A percentile compares a stretch with the other conserved stretches of the same genome.
phyloP scores from a whole-genome alignment of 2,797 vertebrate genomes.

The Steatocranus sp. region DNA sequence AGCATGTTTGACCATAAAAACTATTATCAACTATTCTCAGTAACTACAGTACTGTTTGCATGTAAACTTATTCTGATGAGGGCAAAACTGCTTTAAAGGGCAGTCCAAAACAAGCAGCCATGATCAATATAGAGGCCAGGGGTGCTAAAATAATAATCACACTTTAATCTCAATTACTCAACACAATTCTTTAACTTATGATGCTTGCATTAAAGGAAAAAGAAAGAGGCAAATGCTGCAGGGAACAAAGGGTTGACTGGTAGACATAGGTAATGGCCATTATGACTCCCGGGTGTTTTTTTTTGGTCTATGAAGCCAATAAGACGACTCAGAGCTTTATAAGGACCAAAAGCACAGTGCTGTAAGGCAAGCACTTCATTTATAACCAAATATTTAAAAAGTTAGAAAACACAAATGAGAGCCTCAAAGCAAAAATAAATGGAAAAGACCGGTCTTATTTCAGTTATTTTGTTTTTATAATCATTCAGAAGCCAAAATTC shows the following conservation, averaged over 20 bases:
- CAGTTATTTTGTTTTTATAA: neutral
- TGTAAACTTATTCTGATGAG: neutral
- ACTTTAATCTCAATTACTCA: neutral
- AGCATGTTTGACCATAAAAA: fast-evolving
- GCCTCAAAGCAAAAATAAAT: neutral
- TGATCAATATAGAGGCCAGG: neutral
- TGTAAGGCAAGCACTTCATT: neutral
- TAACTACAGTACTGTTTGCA: neutral
- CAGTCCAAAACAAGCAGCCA: neutral
- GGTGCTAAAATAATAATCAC: neutral
- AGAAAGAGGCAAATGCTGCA: fast-evolving
- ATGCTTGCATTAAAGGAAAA: neutral
- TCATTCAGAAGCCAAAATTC: fast-evolving
- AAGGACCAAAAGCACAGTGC: neutral
- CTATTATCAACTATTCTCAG: neutral
- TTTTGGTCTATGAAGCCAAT: neutral
- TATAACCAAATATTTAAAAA: neutral
- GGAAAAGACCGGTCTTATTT: fast-evolving
- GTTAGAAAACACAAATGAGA: neutral
- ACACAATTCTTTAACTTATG: neutral
- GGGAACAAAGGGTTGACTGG: neutral
- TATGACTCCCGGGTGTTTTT: neutral
- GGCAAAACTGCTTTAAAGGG: neutral
- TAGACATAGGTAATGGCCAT: fast-evolving
- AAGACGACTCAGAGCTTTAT: neutral